Percentiles rank a stretch among this genome's conserved stretches.
Evolutionary conservation across 2,113 vertebrate species (phyloP).

Genomic region (Motacilla alba): DNA sequence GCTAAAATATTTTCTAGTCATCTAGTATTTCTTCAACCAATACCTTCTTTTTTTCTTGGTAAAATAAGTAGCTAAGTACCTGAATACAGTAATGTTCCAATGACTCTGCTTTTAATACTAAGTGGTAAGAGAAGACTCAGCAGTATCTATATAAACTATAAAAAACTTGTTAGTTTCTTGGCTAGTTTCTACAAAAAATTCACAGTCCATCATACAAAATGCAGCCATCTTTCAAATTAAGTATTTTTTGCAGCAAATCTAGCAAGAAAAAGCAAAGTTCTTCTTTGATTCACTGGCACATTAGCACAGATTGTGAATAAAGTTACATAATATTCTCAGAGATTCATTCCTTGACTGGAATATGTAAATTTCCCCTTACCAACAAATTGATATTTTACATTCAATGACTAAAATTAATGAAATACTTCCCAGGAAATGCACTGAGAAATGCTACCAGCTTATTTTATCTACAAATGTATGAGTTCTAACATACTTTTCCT

Average conservation of each 20-base stretch:
- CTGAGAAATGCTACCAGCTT: not conserved
- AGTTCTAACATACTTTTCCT: not conserved
- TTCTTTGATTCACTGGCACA: not conserved
- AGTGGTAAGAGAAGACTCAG: not conserved
- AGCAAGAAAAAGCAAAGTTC: not conserved
- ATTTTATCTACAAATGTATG: not conserved
- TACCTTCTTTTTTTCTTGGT: not conserved
- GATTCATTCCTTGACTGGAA: not conserved
- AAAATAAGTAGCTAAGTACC: not conserved
- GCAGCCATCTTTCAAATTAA: not conserved
- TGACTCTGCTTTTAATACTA: not conserved
- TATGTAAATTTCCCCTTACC: not conserved
- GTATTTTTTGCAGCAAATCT: not conserved
- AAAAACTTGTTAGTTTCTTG: not conserved
- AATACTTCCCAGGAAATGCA: not conserved
- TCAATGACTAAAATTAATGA: not conserved
- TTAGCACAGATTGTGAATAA: not conserved
- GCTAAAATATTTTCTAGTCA: slow-evolving; percentile 19
- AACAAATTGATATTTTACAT: not conserved
- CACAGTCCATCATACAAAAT: not conserved
- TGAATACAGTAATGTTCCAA: not conserved
- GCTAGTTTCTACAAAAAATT: not conserved
- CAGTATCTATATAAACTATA: not conserved
- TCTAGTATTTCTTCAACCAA: slow-evolving; percentile 9
- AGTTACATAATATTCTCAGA: not conserved